Conservation (phyloP, 2,797 vertebrate genomes). For the Nannoperca australis region DNA sequence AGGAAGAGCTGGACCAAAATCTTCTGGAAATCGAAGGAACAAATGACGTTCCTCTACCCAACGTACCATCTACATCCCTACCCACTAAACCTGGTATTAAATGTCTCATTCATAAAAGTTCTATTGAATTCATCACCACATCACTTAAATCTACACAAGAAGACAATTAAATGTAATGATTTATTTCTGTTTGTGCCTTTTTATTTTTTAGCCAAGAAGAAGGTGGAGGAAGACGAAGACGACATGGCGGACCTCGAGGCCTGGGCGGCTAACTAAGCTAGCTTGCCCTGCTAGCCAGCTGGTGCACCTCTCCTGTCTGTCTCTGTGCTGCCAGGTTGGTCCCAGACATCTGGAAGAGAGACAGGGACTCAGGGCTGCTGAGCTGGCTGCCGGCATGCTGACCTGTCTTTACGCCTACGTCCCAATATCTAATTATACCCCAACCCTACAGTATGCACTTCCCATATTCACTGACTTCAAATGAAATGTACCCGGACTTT, state of each 20-base stretch:
- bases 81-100: constrained; percentile 90
- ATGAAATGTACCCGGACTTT: constrained; percentile 31
- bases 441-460: constrained; percentile 61
- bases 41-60: constrained; percentile 92
- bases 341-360: constrained; percentile 44
- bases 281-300: constrained; percentile 46
- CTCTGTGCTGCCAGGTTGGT: constrained; percentile 42
- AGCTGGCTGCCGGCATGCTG: constrained; percentile 49
- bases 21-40: constrained; percentile 92
- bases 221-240: constrained; percentile 95
- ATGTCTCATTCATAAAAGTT: background rate
- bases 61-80: constrained; percentile 92
- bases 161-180: background rate
- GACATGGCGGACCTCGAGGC: constrained; percentile 95
- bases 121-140: background rate
- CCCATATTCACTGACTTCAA: constrained; percentile 32
- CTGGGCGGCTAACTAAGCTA: constrained; percentile 87
- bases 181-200: background rate
- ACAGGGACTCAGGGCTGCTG: constrained; percentile 54
- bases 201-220: constrained; percentile 88
- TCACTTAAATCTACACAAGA: background rate
- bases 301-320: constrained; percentile 38
- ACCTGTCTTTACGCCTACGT: constrained; percentile 38
- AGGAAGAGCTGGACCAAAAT: constrained; percentile 96
- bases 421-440: constrained; percentile 41